Evolutionary conservation across 2,888 invertebrate species (phyloP), one percentile per base, ranked within the genome.

Genomic region (Apotomis turbidana): DNA sequence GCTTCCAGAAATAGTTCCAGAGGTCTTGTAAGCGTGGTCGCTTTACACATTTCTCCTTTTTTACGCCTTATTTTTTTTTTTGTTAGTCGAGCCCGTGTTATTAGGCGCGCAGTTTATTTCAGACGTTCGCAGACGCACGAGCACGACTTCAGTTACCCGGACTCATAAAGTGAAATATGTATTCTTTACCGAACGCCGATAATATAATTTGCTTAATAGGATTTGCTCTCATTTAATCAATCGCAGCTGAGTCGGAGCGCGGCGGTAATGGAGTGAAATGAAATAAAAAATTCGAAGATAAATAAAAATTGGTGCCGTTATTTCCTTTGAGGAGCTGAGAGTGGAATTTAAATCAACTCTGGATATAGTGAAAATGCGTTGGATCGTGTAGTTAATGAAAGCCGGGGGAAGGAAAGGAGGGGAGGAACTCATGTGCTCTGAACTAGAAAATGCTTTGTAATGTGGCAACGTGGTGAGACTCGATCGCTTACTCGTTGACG

Each of bases 191-290:
- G 70, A 70, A 60, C 15, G 8, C 52, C 46, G 60, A 55, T 71
- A 55, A 60, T 54, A 54, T 49, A 71, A 70, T 59, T 70, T 70
- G 57, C 58, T 70, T 70, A 64, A 70, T 52, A 44, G 52, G 58
- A 70, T 54, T 70, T 36, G 12, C 60, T 71, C 46, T 71, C 60
- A 66, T 71, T 71, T 55, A 60, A 66, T 70, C 70, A 70, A 64
- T 70, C 55, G 15, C 51, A 51, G 41, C 55, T 36, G 44, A 64
- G 36, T 44, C n/a, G 49, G 27, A 27, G 27, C 5, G 10, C 44
- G 15, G 15, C 6, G 41, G 58, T 55, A 54, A 70, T 64, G 70
- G 64, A 59, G 64, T 59, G 70, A 54, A 70, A 59, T 36, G 51
- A n/a, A 59, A 64, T 64, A 46, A 66, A 54, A 58, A 54, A n/a